These are phyloP conservation scores for Serrognathus titanus DNA, from an alignment of 2,888 invertebrate species.

Conservation along the genomic window DNA sequence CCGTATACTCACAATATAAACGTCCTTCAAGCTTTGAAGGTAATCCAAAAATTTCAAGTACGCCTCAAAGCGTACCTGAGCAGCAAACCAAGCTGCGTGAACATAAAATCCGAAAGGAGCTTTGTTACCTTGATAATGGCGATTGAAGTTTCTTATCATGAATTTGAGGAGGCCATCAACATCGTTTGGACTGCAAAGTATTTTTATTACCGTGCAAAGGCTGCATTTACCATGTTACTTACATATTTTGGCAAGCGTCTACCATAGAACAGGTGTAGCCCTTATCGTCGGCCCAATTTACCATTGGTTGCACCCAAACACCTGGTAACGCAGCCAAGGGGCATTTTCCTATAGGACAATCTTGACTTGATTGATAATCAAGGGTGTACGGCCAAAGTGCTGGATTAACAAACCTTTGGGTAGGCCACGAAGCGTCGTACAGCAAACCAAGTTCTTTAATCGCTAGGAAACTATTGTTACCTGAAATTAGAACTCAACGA, in stretches of 20 bases:
- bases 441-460: conserved; percentile 49
- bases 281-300: conserved; percentile 51
- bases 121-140: conserved; percentile 60
- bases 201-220: too few species aligned
- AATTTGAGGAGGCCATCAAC: conserved; percentile 54
- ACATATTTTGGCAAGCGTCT: conserved; percentile 54
- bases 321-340: conserved; percentile 53
- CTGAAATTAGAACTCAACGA: conserved; percentile 16
- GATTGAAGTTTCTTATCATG: conserved; percentile 61
- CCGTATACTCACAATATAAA: conserved; percentile 53
- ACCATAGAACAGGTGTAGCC: conserved; percentile 55
- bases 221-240: conserved; percentile 14
- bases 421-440: conserved; percentile 61
- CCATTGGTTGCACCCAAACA: conserved; percentile 61
- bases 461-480: conserved; percentile 52
- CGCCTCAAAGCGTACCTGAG: conserved; percentile 51
- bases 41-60: conserved; percentile 56
- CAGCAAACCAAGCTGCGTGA: conserved; percentile 62
- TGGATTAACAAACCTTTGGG: conserved; percentile 46
- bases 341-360: conserved; percentile 55
- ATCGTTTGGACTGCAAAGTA: conserved; percentile 41
- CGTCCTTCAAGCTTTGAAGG: conserved; percentile 54
- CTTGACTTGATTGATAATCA: conserved; percentile 54
- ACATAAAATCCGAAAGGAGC: conserved; percentile 67
- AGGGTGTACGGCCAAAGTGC: conserved; percentile 63